A percentile compares a stretch with the other conserved stretches of the same genome.
Conservation (phyloP, 2,888 invertebrate genomes). For the Protonemura montana region DNA sequence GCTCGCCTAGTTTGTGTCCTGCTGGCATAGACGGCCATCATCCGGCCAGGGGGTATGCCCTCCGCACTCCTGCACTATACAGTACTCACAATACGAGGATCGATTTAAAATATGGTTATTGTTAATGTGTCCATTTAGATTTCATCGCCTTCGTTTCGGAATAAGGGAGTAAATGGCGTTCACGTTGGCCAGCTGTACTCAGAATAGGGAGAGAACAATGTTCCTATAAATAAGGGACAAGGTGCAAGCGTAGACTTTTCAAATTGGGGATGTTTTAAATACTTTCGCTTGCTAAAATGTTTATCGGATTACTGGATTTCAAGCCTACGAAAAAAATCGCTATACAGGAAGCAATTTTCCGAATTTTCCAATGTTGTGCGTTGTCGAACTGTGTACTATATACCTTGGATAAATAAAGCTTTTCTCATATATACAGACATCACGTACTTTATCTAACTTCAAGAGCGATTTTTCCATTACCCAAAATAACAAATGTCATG, state of each 20-base stretch:
- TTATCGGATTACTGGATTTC: background rate
- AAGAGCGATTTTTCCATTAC: constrained; percentile 44
- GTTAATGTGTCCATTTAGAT: constrained; percentile 7
- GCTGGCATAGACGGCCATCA: background rate
- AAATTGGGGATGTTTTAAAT: background rate
- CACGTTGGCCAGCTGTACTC: background rate
- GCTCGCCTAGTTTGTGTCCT: background rate
- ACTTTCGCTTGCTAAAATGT: background rate
- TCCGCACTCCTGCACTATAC: background rate
- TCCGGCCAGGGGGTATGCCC: background rate
- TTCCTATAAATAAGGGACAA: background rate
- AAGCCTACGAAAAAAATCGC: background rate
- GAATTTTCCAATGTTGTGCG: no score
- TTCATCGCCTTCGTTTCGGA: background rate
- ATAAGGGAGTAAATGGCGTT: background rate
- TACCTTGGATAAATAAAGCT: background rate
- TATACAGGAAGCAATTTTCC: background rate
- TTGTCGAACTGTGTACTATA: background rate
- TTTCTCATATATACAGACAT: constrained; percentile 21
- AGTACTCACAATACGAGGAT: background rate
- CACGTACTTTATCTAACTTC: background rate
- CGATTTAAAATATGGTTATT: background rate
- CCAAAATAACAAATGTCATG: constrained; percentile 45
- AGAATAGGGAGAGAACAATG: background rate
- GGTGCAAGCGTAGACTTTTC: background rate